Base-by-base conservation (phyloP, 1,140 invertebrate genomes). In the Bombus turneri region DNA sequence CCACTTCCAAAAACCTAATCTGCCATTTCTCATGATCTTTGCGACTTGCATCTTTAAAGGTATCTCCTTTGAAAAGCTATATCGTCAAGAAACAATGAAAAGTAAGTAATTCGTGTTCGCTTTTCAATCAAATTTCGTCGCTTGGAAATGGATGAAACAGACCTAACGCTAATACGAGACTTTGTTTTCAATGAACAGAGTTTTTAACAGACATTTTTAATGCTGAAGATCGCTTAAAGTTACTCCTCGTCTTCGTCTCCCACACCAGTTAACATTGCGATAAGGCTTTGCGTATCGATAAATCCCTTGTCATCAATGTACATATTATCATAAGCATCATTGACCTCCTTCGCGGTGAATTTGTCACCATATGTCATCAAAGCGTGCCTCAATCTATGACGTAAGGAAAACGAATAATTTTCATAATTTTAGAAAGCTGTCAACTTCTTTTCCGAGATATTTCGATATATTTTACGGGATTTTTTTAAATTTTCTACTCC, bases 351-450 rank as follows among this genome's bases (percentile, higher is more conserved):
- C 92, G 97, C 96, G 92, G 97, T 97, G 96, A 99, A 99, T 96
- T 99, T 99, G 94, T 99, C 99, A 91, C 99, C 99, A 97, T 98
- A 99, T 95, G 98, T 99, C 96, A 98, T 97, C 92, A 99, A 96
- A 88, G 98, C 97, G 95, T 99, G 98, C 95, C 98, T 98, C 95
- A 99, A 96, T 95, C 98, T 98, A 12, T 31, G 13, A 91, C 28
- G 95, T 94, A 91, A 90, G 6, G 13, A n/a, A n/a, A 62, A 39
- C 3, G 3, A 83, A 80, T 71, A 69, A 69, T 43, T 41, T 77
- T 43, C 47, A 47, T 59, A 64, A 39, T 62, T 41, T 22, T 69
- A 66, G 64, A 41, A 81, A 12, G 15, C 0, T 22, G 10, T 1
- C 3, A 4, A 64, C n/a, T 39, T 59, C 5, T 62, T 6, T 47